Evolutionary conservation across 2,113 vertebrate genomes (phyloP).

Genomic region (Mobula hypostoma): DNA sequence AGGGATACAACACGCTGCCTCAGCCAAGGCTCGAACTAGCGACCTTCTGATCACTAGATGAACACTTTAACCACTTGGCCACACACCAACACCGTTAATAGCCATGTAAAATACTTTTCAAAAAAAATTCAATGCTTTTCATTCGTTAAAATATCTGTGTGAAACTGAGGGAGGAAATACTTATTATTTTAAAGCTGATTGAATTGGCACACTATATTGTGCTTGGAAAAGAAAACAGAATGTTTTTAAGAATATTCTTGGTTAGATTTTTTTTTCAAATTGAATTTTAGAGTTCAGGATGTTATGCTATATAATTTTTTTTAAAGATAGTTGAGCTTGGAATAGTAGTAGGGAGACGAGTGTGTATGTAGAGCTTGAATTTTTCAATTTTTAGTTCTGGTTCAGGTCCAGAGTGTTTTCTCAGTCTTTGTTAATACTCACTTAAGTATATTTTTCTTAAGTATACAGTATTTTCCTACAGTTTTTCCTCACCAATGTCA

Average conservation of each 20-base stretch:
- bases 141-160: background rate
- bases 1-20: too few relatives aligned
- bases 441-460: too few relatives aligned
- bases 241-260: background rate
- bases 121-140: background rate
- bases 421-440: too few relatives aligned
- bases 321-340: too few relatives aligned
- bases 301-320: background rate
- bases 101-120: background rate
- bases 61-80: too few relatives aligned
- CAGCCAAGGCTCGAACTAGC: too few relatives aligned
- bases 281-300: background rate
- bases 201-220: background rate
- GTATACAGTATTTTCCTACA: too few relatives aligned
- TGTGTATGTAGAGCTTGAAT: background rate
- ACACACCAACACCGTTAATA: background rate
- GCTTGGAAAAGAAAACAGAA: background rate
- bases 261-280: background rate
- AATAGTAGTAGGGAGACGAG: background rate
- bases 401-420: too few relatives aligned
- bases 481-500: too few relatives aligned
- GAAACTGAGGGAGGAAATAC: background rate
- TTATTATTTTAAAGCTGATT: background rate
- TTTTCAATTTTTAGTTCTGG: too few relatives aligned
- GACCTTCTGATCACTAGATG: too few relatives aligned